These are phyloP conservation scores for Drosophila eugracilis DNA, from an alignment of 1,140 invertebrate genomes.

Conservation along the genomic window DNA sequence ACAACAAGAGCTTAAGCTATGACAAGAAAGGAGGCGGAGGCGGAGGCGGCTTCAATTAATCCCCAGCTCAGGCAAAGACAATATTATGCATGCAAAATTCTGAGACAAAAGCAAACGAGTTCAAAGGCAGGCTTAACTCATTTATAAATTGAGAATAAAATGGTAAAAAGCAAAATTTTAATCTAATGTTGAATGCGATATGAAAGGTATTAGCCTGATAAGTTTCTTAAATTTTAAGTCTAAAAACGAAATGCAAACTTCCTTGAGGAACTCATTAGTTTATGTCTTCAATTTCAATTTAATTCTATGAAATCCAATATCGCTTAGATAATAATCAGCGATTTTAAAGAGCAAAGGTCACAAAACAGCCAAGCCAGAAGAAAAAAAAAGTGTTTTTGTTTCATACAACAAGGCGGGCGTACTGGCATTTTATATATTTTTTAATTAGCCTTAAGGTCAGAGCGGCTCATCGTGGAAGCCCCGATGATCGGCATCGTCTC, in stretches of 20 bases:
- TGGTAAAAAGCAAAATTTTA: neutral
- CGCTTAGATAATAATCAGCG: neutral
- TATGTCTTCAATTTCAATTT: neutral
- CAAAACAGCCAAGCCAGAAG: neutral
- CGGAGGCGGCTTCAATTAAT: slow-evolving; percentile 8
- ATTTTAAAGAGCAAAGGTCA: slow-evolving; percentile 27
- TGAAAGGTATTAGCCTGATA: no score
- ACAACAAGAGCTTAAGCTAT: slow-evolving; percentile 1
- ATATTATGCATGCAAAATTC: slow-evolving; percentile 17
- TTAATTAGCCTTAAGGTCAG: slow-evolving; percentile 49
- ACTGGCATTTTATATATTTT: slow-evolving; percentile 29
- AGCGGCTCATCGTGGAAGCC: slow-evolving; percentile 9
- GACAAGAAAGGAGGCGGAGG: no score
- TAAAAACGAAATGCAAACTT: neutral
- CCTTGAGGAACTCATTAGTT: neutral
- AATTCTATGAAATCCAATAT: slow-evolving; percentile 5
- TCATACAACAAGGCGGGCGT: neutral
- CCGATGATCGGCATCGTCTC: slow-evolving; percentile 43
- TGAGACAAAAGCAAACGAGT: neutral
- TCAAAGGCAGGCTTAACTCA: neutral
- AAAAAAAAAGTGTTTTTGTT: slow-evolving; percentile 5
- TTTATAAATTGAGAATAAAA: neutral
- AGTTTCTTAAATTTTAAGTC: no score
- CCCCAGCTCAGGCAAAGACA: neutral
- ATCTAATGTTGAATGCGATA: no score